Conservation (phyloP, 2,888 invertebrate genomes). For the Drosophila helvetica region DNA sequence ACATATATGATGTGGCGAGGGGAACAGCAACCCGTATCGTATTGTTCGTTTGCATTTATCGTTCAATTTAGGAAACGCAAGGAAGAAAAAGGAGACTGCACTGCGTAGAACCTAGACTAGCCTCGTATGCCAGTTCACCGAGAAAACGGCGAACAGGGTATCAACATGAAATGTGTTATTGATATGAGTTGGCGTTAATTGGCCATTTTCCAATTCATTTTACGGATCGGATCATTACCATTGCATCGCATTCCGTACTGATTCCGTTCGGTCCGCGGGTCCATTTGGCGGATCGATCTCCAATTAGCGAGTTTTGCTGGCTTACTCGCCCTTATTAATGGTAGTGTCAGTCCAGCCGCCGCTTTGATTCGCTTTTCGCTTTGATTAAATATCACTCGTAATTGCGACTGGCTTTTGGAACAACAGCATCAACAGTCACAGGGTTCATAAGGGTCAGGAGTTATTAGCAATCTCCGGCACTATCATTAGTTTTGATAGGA, state of each 20-base stretch:
- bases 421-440: constrained; percentile 1
- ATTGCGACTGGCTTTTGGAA: constrained; percentile 6
- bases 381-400: constrained; percentile 49
- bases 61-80: too few relatives aligned
- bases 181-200: constrained; percentile 58
- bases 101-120: background rate
- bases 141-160: constrained; percentile 1
- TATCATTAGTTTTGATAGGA: constrained; percentile 27
- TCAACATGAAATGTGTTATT: constrained; percentile 47
- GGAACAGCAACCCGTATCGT: too few relatives aligned
- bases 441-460: constrained; percentile 39
- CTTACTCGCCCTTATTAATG: constrained; percentile 54
- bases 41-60: too few relatives aligned
- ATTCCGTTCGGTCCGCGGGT: constrained; percentile 20
- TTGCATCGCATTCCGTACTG: constrained; percentile 14
- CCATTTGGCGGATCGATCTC: constrained; percentile 10
- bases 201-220: constrained; percentile 13
- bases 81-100: too few relatives aligned
- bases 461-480: constrained; percentile 40
- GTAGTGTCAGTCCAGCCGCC: constrained; percentile 31
- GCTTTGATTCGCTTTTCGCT: constrained; percentile 47
- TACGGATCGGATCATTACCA: constrained; percentile 3
- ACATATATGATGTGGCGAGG: too few relatives aligned
- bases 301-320: constrained; percentile 46
- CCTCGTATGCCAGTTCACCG: too few relatives aligned